phyloP scores from a whole-genome alignment of 2,797 vertebrate species.

The Melopsittacus undulatus region DNA sequence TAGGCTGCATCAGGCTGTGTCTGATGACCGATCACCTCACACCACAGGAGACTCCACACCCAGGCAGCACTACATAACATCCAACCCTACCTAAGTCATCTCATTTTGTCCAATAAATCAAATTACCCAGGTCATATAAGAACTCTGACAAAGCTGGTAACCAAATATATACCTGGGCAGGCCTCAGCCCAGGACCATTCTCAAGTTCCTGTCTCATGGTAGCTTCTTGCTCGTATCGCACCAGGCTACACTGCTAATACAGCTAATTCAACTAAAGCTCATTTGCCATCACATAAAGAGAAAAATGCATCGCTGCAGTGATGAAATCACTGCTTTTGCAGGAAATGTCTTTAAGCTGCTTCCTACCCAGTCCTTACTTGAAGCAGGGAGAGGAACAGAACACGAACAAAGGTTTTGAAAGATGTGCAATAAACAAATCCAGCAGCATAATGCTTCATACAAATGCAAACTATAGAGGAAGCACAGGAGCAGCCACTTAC shows the following conservation, averaged over 20 bases:
- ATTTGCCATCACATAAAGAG: not conserved
- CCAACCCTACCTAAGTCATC: not conserved
- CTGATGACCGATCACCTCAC: not conserved
- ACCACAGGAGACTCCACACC: not conserved
- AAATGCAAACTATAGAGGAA: not conserved
- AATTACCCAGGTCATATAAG: not conserved
- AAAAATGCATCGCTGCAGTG: not conserved
- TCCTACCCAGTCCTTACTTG: not conserved
- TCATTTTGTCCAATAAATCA: not conserved
- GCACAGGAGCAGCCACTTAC: not conserved
- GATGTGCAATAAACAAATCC: not conserved
- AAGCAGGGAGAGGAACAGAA: not conserved
- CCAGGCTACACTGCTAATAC: not conserved
- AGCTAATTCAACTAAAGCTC: not conserved
- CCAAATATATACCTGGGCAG: not conserved
- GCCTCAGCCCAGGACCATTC: not conserved
- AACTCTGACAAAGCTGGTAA: not conserved
- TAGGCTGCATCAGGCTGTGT: not conserved
- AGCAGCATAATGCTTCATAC: not conserved
- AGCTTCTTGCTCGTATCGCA: not conserved
- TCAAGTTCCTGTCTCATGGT: not conserved
- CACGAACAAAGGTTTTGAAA: not conserved
- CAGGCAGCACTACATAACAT: not conserved
- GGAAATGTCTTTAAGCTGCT: not conserved
- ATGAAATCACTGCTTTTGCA: not conserved